A percentile compares a stretch with the other conserved stretches of the same genome.
Evolutionary conservation across 2,797 vertebrate genomes (phyloP).

Genomic region (Tokudaia muenninki): DNA sequence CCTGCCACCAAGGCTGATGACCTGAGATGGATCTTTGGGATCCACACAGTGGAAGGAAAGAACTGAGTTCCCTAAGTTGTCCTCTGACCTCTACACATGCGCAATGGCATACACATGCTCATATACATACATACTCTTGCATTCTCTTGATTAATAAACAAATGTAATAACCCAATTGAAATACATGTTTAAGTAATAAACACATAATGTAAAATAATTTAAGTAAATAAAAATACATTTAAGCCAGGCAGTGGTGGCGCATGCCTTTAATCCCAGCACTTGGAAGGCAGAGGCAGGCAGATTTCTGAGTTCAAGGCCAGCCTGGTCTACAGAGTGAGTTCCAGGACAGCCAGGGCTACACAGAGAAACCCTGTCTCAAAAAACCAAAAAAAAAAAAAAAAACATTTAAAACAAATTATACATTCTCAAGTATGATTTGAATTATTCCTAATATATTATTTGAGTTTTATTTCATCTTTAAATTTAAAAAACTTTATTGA

Average conservation of each 20-base stretch:
- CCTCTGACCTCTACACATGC: not conserved
- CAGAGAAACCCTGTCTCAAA: too few species aligned
- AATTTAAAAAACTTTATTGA: not conserved
- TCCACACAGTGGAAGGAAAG: not conserved
- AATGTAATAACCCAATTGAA: not conserved
- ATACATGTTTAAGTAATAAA: not conserved
- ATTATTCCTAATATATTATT: not conserved
- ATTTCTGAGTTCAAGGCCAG: too few species aligned
- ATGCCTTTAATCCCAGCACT: too few species aligned
- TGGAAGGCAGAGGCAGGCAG: too few species aligned
- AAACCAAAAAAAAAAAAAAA: not conserved
- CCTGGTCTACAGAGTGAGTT: too few species aligned
- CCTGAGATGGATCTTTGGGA: not conserved
- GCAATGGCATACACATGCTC: not conserved
- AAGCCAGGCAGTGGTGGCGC: not conserved
- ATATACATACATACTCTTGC: not conserved
- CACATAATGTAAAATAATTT: not conserved
- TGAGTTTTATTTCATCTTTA: not conserved
- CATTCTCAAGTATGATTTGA: conserved; percentile 12
- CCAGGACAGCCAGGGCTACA: too few species aligned
- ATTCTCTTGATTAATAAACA: not conserved
- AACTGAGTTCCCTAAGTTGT: not conserved
- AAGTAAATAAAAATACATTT: not conserved
- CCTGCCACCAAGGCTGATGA: not conserved
- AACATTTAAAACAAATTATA: not conserved